Percentiles rank a stretch among this genome's conserved stretches.
Evolutionary conservation across 23 tunicate species (phyloP).

Genomic region (Ciona savignyi): DNA sequence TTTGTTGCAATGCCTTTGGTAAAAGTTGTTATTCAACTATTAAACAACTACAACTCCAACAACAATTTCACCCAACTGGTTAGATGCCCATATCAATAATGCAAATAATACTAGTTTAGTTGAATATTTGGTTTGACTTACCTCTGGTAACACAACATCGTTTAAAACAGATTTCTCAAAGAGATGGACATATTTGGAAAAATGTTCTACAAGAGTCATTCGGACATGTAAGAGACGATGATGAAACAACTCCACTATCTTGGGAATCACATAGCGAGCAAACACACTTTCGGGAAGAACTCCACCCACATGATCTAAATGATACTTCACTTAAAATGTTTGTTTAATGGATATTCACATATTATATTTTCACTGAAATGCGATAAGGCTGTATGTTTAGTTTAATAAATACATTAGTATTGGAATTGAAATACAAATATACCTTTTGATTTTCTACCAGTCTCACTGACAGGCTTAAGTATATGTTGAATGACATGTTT

Average conservation of each 20-base stretch:
- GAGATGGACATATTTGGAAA: slow-evolving; percentile 62
- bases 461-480: slow-evolving; percentile 35
- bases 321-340: too few species aligned
- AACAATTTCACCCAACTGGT: too few species aligned
- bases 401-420: too few species aligned
- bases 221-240: slow-evolving; percentile 72
- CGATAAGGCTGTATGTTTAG: too few species aligned
- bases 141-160: slow-evolving; percentile 73
- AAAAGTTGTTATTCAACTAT: too few species aligned
- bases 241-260: slow-evolving; percentile 58
- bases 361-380: too few species aligned
- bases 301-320: background rate
- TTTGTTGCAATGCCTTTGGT: too few species aligned
- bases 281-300: slow-evolving; percentile 55
- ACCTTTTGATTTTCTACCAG: background rate
- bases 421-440: background rate
- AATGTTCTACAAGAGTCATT: slow-evolving; percentile 40
- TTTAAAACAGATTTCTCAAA: slow-evolving; percentile 68
- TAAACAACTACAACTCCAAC: too few species aligned
- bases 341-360: too few species aligned
- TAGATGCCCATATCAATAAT: too few species aligned
- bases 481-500: slow-evolving; percentile 31
- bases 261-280: slow-evolving; percentile 78
- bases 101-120: too few species aligned
- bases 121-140: too few species aligned